Percentiles rank a stretch among this genome's conserved stretches.
Evolutionary conservation across 2,888 invertebrate species (phyloP).

Genomic region (Rhamnusium bicolor): DNA sequence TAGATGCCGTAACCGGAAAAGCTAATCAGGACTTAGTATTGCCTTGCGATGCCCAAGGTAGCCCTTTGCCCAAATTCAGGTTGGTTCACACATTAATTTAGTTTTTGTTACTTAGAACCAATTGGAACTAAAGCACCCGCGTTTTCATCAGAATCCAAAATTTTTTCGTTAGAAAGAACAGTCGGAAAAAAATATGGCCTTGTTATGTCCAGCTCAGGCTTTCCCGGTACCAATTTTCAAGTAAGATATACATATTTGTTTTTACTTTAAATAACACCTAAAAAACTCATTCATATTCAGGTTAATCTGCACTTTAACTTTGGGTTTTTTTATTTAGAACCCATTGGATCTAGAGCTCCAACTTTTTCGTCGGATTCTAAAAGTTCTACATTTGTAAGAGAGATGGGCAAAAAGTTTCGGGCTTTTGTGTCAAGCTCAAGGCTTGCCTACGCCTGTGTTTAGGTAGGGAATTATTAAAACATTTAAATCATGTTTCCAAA

Average conservation of each 20-base stretch:
- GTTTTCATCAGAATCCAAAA: constrained; percentile 70
- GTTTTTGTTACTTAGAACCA: constrained; percentile 69
- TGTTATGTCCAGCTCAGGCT: constrained; percentile 86
- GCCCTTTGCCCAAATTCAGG: constrained; percentile 75
- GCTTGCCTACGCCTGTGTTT: constrained; percentile 80
- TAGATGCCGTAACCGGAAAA: constrained; percentile 48
- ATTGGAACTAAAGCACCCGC: constrained; percentile 74
- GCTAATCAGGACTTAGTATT: constrained; percentile 63
- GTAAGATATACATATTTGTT: constrained; percentile 73
- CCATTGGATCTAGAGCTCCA: constrained; percentile 74
- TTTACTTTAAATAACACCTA: constrained; percentile 33
- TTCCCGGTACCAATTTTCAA: constrained; percentile 79
- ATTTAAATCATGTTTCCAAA: not conserved
- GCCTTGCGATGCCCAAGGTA: constrained; percentile 74
- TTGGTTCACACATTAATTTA: constrained; percentile 39
- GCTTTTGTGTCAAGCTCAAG: constrained; percentile 78
- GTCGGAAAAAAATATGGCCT: constrained; percentile 77
- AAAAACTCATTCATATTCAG: not conserved
- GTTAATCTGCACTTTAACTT: constrained; percentile 41
- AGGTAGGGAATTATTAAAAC: constrained; percentile 72
- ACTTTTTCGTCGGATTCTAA: constrained; percentile 70
- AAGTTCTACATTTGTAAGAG: constrained; percentile 71
- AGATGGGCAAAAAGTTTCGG: constrained; percentile 70
- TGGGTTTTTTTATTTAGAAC: constrained; percentile 69
- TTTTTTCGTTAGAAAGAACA: constrained; percentile 70